phyloP scores from a whole-genome alignment of 2,113 vertebrate species.

The Uropsilus gracilis region DNA sequence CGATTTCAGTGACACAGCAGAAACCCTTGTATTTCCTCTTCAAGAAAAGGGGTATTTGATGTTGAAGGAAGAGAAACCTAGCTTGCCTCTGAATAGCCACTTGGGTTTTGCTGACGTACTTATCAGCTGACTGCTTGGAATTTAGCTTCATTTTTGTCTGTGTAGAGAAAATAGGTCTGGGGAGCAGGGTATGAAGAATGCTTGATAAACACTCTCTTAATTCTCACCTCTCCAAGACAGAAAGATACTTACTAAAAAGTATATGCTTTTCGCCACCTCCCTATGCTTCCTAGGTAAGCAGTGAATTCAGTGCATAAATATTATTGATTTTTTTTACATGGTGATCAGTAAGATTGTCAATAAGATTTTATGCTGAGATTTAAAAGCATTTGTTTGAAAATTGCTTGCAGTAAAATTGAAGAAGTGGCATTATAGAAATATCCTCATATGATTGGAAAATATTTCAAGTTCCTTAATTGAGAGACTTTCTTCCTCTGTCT shows the following conservation, averaged over 20 bases:
- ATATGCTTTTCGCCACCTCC: neutral
- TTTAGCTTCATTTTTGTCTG: neutral
- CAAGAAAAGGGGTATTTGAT: neutral
- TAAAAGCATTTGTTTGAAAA: slow-evolving; percentile 21
- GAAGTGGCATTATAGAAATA: neutral
- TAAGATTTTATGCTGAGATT: neutral
- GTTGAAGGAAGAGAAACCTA: neutral
- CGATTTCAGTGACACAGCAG: neutral
- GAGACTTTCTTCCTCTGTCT: neutral
- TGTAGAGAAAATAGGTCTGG: neutral
- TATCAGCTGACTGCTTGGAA: neutral
- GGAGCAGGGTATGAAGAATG: neutral
- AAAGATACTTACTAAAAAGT: neutral
- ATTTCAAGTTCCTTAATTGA: neutral
- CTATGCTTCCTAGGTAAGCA: neutral
- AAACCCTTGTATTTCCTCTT: neutral
- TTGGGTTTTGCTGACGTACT: neutral
- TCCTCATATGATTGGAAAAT: neutral
- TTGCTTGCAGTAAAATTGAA: neutral
- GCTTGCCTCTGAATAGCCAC: neutral
- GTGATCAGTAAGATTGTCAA: neutral
- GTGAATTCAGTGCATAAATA: neutral
- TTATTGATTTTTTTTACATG: slow-evolving; percentile 5
- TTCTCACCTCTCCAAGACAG: neutral
- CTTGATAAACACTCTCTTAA: neutral